These are phyloP conservation scores for Onychomys torridus DNA, from an alignment of 2,797 vertebrate species.

Conservation along the genomic window DNA sequence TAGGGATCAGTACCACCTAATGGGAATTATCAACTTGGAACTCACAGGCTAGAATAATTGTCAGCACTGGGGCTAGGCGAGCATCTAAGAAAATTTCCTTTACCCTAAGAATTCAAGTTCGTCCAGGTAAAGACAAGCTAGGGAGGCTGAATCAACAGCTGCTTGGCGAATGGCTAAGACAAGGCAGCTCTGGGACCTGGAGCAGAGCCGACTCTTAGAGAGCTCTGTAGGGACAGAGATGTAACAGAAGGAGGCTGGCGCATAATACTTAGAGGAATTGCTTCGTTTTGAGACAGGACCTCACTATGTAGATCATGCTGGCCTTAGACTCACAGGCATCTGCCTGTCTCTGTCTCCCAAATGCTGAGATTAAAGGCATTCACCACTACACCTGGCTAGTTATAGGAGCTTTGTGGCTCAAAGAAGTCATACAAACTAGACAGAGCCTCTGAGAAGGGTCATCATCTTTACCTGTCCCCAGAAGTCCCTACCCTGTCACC, in stretches of 20 bases:
- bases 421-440: conserved; percentile 84
- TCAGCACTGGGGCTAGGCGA: neutral
- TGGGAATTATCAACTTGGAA: conserved; percentile 7
- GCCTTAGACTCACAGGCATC: neutral
- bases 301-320: neutral
- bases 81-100: neutral
- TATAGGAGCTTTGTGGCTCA: conserved; percentile 68
- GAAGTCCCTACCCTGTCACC: conserved; percentile 68
- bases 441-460: conserved; percentile 75
- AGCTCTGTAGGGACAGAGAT: neutral
- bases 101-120: neutral
- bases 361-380: neutral
- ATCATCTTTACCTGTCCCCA: neutral
- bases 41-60: neutral
- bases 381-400: neutral
- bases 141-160: neutral
- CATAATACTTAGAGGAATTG: neutral
- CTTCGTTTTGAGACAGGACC: neutral
- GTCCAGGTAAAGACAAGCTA: neutral
- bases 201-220: neutral
- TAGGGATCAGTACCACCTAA: neutral
- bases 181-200: neutral
- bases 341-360: neutral
- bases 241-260: neutral
- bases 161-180: neutral